Evolutionary conservation across 2,113 vertebrate species (phyloP).

Genomic region (Ophthalmolycus amberensis): DNA sequence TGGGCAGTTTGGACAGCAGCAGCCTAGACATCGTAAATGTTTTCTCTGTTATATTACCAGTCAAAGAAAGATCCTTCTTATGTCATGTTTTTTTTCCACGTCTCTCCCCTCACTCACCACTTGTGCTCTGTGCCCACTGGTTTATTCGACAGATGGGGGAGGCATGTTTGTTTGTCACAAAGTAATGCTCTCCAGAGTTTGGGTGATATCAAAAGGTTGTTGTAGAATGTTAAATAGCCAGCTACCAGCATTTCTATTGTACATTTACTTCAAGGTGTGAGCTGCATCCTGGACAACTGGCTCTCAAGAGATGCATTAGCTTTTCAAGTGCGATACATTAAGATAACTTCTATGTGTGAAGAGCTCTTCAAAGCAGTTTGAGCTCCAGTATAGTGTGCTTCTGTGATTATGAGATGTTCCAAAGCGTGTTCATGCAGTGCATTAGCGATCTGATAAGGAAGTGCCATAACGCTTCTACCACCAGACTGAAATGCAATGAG

Average conservation of each 20-base stretch:
- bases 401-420: conserved; percentile 14
- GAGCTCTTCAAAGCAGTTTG: conserved; percentile 26
- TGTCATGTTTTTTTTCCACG: neutral
- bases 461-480: neutral
- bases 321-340: conserved; percentile 12
- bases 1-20: neutral
- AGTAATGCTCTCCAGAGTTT: neutral
- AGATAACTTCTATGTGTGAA: conserved; percentile 14
- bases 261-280: conserved; percentile 3
- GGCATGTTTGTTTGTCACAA: neutral
- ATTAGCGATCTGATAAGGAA: conserved; percentile 14
- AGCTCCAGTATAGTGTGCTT: neutral
- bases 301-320: neutral
- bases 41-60: neutral
- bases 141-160: neutral
- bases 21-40: neutral
- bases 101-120: neutral
- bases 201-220: conserved; percentile 9
- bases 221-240: neutral
- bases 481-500: too few species aligned
- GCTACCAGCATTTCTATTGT: neutral
- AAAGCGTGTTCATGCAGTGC: neutral
- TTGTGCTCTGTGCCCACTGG: too few species aligned
- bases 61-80: neutral
- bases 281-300: neutral